Evolutionary conservation across 64 coral and sea anemone species (phyloP), one percentile per base, ranked within the genome.

Genomic region (Dendrophyllia cribrosa): DNA sequence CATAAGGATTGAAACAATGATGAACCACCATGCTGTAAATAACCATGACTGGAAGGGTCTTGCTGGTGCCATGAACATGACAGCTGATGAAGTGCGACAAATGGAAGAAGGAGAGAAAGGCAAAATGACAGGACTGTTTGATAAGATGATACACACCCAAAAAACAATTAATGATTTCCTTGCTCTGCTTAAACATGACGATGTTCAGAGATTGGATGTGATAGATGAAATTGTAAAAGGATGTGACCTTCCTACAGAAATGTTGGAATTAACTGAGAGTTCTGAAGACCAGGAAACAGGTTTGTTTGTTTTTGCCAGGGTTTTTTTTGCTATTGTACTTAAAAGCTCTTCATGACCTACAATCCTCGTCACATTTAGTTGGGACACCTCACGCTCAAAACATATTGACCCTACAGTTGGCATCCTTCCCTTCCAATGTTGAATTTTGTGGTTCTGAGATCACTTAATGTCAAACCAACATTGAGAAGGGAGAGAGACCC

Each of bases 21-120:
- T 92, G 70, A 72, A 56, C 56, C 0, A 12, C 20, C 16, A 61
- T 8, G 74, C 49, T 78, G 43, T 58, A 24, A 62, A 74, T 19
- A 43, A 67, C 21, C 83, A 86, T 65, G 34, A 92, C 72, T 92
- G 91, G 91, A 86, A 59, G 58, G 91, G 91, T n/a, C 8, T 92
- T 2, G 91, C 91, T 19, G 59, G 70, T 77, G 72, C 63, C 51
- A 74, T 86, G 71, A 21, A 56, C 3, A 22, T 92, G 51, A 77
- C 72, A 43, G 21, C 73, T 14, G 91, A 92, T 9, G 56, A 92
- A 14, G 55, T 74, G 4, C 46, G 65, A 58, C 44, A 70, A 58
- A 5, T 92, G 47, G 75, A 74, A 26, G 49, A 68, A 26, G 46
- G 8, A 51, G 50, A 64, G 4, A 70, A 79, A 61, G 77, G 77